Conservation (phyloP, 2,888 invertebrate genomes). For the Plemyria rubiginata region DNA sequence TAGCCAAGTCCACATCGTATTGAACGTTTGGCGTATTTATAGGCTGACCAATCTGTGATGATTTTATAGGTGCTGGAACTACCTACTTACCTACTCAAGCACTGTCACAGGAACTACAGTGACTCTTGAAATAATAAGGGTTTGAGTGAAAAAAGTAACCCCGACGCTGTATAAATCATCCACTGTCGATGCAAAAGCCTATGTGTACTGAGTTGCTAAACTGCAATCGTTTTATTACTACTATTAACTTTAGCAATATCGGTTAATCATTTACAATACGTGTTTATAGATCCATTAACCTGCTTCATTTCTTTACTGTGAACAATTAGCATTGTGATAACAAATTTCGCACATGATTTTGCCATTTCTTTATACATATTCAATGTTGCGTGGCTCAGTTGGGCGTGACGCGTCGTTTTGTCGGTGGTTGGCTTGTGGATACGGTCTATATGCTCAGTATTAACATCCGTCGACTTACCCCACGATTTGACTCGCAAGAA, state of each 20-base stretch:
- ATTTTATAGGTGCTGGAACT: too few species aligned
- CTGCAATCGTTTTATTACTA: conserved; percentile 43
- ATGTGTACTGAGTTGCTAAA: conserved; percentile 35
- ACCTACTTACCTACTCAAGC: too few species aligned
- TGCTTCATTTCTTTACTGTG: conserved; percentile 39
- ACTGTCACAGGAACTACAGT: too few species aligned
- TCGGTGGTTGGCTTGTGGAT: conserved; percentile 71
- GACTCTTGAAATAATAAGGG: too few species aligned
- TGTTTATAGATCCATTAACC: conserved; percentile 21
- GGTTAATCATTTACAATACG: conserved; percentile 26
- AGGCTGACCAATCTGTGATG: too few species aligned
- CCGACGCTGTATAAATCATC: too few species aligned
- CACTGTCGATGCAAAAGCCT: too few species aligned
- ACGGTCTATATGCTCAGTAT: conserved; percentile 75
- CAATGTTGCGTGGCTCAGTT: conserved; percentile 72
- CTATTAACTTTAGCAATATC: conserved; percentile 22
- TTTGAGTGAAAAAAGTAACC: too few species aligned
- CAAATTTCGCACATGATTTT: conserved; percentile 60
- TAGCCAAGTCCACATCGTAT: too few species aligned
- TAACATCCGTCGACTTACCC: conserved; percentile 71
- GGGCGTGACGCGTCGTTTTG: conserved; percentile 78
- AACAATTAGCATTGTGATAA: conserved; percentile 48
- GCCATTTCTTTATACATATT: conserved; percentile 58
- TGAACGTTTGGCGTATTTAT: too few species aligned
- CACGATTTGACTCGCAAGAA: conserved; percentile 60